phyloP scores from a whole-genome alignment of 1,140 invertebrate species.

The Thaumatotibia leucotreta region DNA sequence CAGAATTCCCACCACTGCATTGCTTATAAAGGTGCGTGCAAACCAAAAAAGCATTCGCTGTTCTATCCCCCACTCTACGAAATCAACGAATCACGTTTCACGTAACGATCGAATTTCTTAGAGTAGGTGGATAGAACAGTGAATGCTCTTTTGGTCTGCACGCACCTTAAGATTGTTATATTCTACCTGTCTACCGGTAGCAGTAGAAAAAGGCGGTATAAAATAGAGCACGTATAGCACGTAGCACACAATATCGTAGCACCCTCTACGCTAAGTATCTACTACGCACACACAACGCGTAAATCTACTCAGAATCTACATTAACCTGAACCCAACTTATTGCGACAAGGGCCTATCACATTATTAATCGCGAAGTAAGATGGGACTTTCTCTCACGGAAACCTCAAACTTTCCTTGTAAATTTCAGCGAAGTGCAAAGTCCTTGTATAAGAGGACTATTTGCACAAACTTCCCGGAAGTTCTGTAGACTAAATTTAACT shows the following conservation, averaged over 20 bases:
- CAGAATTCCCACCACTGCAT: too few relatives aligned
- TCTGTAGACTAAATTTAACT: conserved; percentile 8
- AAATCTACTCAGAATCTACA: too few relatives aligned
- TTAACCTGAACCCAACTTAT: not conserved
- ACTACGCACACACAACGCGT: not conserved
- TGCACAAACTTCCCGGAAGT: not conserved
- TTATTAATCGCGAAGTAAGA: not conserved
- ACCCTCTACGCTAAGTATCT: not conserved
- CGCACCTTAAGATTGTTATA: too few relatives aligned
- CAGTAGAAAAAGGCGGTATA: too few relatives aligned
- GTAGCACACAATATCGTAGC: not conserved
- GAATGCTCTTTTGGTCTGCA: too few relatives aligned
- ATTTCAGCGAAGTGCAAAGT: conserved; percentile 1
- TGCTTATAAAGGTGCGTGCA: too few relatives aligned
- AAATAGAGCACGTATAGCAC: not conserved
- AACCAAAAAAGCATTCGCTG: too few relatives aligned
- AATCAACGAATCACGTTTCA: too few relatives aligned
- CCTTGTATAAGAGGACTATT: conserved; percentile 9
- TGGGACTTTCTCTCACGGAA: not conserved
- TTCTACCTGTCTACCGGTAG: too few relatives aligned
- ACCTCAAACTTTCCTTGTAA: not conserved
- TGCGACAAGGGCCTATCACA: not conserved
- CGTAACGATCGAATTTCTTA: too few relatives aligned
- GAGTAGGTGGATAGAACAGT: too few relatives aligned
- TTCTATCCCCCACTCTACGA: too few relatives aligned